Evolutionary conservation across 1,140 invertebrate species (phyloP), one percentile per base, ranked within the genome.

Genomic region (Dolichoris vasculosae): DNA sequence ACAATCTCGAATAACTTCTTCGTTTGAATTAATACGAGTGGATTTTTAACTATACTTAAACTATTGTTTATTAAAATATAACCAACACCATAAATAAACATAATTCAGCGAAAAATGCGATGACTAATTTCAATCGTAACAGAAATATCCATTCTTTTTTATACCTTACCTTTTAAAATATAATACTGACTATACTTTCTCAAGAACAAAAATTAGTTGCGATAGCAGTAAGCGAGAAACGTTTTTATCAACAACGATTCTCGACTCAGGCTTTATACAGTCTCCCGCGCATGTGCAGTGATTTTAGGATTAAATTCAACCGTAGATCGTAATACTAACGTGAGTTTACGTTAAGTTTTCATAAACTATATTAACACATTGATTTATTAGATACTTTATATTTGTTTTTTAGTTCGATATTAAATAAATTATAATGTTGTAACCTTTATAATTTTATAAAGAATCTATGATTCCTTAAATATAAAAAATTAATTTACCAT

Each of bases 171-270:
- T 73, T 43, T n/a, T 17, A 43, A 73, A 73, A 43, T 43, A 23
- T 15, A 43, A 73, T n/a, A 17, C 38, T 43, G 23, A 11, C 38
- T 73, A 17, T 73, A 43, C 69, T 73, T 43, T 73, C 38, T 73
- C 40, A 43, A 43, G 69, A 73, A 73, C 20, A 38, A 73, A 73
- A 73, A 40, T 73, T 73, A 73, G 38, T 73, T 11, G 69, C 69
- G 69, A 73, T 73, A 73, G 69, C 40, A 38, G 38, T 73, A 73
- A 73, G 38, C 69, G 69, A 73, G 69, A 73, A 73, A 73, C 69
- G 69, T 73, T 73, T 73, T 73, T 73, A 73, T 73, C 69, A 73
- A 43, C 38, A 73, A 73, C 69, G 38, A 73, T 43, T 73, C 69
- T 73, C 38, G 38, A 38, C 69, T 73, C n/a, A 38, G 20, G 23